Conservation (phyloP, 2,888 invertebrate genomes). For the Calephelis perditalis region DNA sequence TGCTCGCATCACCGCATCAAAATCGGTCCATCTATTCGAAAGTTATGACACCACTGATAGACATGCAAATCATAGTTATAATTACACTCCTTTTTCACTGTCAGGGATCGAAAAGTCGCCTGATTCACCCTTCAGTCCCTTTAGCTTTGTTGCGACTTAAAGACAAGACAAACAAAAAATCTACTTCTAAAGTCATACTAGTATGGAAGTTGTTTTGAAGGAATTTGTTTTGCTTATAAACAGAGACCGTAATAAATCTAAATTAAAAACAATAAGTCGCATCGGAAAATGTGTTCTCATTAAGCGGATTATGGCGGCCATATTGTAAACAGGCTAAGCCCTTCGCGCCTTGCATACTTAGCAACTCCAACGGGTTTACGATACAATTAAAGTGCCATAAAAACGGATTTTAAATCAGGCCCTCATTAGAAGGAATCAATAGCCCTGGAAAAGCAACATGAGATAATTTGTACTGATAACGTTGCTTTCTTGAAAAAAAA, state of each 20-base stretch:
- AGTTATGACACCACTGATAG: too few relatives aligned
- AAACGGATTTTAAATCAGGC: slow-evolving; percentile 10
- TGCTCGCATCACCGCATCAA: too few relatives aligned
- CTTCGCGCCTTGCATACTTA: slow-evolving; percentile 7
- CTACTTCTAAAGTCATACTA: not conserved
- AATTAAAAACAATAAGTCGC: not conserved
- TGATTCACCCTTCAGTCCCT: too few relatives aligned
- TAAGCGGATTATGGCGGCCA: not conserved
- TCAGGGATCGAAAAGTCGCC: too few relatives aligned
- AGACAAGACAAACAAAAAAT: not conserved
- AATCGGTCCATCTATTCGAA: too few relatives aligned
- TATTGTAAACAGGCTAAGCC: slow-evolving; percentile 6
- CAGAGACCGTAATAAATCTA: not conserved
- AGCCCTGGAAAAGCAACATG: slow-evolving; percentile 5
- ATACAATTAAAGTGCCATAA: slow-evolving; percentile 6
- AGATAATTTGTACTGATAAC: not conserved
- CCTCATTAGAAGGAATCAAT: not conserved
- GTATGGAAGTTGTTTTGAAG: not conserved
- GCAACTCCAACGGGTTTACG: not conserved
- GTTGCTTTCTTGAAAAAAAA: not conserved
- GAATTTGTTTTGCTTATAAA: not conserved
- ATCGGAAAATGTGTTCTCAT: not conserved
- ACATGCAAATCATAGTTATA: too few relatives aligned
- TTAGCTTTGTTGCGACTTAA: too few relatives aligned
- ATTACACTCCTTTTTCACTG: too few relatives aligned